Percentiles rank a stretch among this genome's conserved stretches.
phyloP scores from a whole-genome alignment of 2,888 invertebrate species.

The Meandrusa payeni region DNA sequence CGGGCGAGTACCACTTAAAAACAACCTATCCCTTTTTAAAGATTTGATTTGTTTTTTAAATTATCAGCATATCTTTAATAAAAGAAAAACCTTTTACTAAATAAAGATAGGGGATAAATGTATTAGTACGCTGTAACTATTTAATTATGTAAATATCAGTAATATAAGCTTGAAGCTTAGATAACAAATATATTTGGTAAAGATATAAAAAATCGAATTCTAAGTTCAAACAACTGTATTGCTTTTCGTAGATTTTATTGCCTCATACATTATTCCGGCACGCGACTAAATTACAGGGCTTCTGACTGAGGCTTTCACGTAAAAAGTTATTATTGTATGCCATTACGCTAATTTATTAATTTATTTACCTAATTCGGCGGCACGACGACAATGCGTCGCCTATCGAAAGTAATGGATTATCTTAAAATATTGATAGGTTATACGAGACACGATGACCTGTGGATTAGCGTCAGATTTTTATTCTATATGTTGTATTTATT shows the following conservation, averaged over 20 bases:
- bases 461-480: conserved; percentile 1
- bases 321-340: conserved; percentile 4
- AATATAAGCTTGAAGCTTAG: too few species aligned
- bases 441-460: neutral
- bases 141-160: too few species aligned
- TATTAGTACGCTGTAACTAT: too few species aligned
- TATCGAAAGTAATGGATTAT: too few species aligned
- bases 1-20: too few species aligned
- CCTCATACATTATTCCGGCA: conserved; percentile 19
- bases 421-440: conserved; percentile 3
- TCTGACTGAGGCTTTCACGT: conserved; percentile 6
- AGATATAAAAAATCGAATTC: conserved; percentile 2
- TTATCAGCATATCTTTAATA: too few species aligned
- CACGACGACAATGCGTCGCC: conserved; percentile 9
- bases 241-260: conserved; percentile 5
- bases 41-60: too few species aligned
- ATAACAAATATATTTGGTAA: too few species aligned
- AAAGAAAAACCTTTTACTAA: too few species aligned
- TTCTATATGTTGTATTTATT: too few species aligned
- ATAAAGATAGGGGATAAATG: too few species aligned
- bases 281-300: conserved; percentile 13
- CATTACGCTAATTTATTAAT: conserved; percentile 17
- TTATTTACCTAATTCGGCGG: conserved; percentile 5
- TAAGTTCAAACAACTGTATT: conserved; percentile 4
- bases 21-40: too few species aligned